phyloP scores from a whole-genome alignment of 2,888 invertebrate genomes.

The Athrips mouffetella region DNA sequence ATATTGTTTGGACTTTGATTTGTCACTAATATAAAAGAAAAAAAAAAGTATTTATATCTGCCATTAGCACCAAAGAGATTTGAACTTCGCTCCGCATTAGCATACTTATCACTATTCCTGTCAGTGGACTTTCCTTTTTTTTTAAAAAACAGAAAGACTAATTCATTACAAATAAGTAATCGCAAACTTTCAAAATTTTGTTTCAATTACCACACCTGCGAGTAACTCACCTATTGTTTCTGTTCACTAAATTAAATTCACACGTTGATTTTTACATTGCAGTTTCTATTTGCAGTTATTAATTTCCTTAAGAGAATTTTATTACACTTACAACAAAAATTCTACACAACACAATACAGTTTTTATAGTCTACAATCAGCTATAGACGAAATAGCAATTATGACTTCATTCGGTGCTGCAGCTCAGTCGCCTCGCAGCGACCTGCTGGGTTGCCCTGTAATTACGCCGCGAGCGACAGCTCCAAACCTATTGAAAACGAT shows the following conservation, averaged over 20 bases:
- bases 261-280: neutral
- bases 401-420: constrained; percentile 52
- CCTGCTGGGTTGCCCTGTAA: constrained; percentile 73
- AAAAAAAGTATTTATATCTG: too few relatives aligned
- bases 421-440: constrained; percentile 51
- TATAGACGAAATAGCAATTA: constrained; percentile 63
- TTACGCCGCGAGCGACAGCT: constrained; percentile 72
- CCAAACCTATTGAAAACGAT: constrained; percentile 74
- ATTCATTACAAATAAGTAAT: too few relatives aligned
- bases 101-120: too few relatives aligned
- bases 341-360: constrained; percentile 42
- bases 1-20: too few relatives aligned
- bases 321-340: constrained; percentile 47
- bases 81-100: too few relatives aligned
- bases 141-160: too few relatives aligned
- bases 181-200: too few relatives aligned
- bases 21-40: too few relatives aligned
- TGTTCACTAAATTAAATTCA: neutral
- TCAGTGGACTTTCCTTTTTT: too few relatives aligned
- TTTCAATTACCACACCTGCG: too few relatives aligned
- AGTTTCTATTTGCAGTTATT: constrained; percentile 26
- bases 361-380: constrained; percentile 45
- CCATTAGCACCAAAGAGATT: too few relatives aligned
- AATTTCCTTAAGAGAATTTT: constrained; percentile 39
- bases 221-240: neutral